Evolutionary conservation across 2,797 vertebrate genomes (phyloP), one percentile per base, ranked within the genome.

Genomic region (Mormyrus proboscirostris): DNA sequence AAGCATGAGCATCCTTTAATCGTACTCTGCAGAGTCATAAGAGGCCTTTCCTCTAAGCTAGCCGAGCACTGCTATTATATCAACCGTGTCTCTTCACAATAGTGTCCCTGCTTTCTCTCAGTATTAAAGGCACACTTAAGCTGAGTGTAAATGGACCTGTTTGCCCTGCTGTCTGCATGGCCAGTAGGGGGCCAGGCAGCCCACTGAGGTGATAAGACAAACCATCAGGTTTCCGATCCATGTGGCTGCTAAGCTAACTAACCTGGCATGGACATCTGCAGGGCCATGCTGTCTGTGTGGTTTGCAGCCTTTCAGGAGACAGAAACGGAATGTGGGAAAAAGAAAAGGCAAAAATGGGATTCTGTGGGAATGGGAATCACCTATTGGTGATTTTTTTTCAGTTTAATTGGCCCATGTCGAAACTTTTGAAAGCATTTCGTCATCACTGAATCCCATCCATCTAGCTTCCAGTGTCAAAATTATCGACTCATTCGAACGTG

Each of bases 1-100:
- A 93, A 93, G 93, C 93, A 94, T 93, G 50, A 94, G 93, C 93
- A 93, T 95, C 94, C 94, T 95, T 94, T 94, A 93, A 91, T 93
- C 92, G 91, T 91, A 91, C 88, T 90, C 90, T 89, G 91, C 90
- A 29, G 83, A 86, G 85, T 87, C 25, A 59, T 19, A 87, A 19
- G 10, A 59, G 85, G 10, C 51, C 29, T 87, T 57, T 87, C 50
- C 84, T 59, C 33, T 59, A 25, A 16, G 8, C 14, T 25, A 53
- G 83, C n/a, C 6, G 14, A 10, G 44, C 7, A 14, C 3, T 10
- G 6, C 10, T 86, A 12, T 49, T 29, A 50, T n/a, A 85, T 6
- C 47, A 16, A 41, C 50, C 1, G 25, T 57, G 29, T 87, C 53
- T 57, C 22, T 12, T 87, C 29, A 38, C 53, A 53, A 57, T 2